phyloP scores from a whole-genome alignment of 2,113 vertebrate species.

The Bettongia penicillata region DNA sequence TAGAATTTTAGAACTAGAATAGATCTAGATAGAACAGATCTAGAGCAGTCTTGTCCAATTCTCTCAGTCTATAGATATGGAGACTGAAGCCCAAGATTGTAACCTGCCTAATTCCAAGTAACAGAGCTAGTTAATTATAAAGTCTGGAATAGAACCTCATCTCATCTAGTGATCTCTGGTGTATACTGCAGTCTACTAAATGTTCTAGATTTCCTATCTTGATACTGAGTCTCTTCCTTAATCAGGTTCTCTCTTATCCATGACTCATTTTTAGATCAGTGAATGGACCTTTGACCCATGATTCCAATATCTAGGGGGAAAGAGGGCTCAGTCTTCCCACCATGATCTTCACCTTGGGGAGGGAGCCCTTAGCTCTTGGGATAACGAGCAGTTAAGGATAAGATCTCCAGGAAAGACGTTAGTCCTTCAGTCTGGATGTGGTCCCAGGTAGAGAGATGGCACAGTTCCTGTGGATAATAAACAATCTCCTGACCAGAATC shows the following conservation, averaged over 20 bases:
- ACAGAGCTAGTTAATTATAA: not conserved
- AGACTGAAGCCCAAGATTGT: not conserved
- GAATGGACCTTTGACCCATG: not conserved
- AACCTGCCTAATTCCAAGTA: not conserved
- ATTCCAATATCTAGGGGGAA: not conserved
- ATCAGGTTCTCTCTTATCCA: not conserved
- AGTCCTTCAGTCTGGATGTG: not conserved
- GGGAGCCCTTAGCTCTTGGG: not conserved
- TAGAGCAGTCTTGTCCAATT: not conserved
- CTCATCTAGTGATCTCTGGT: not conserved
- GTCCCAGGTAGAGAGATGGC: not conserved
- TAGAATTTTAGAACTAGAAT: conserved; percentile 4
- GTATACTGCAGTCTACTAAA: not conserved
- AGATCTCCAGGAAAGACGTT: not conserved
- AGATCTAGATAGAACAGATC: not conserved
- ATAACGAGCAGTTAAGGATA: not conserved
- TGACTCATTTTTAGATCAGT: not conserved
- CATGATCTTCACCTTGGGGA: not conserved
- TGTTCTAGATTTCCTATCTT: not conserved
- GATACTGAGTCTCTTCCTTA: not conserved
- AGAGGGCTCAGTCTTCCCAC: no score
- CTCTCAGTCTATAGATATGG: not conserved
- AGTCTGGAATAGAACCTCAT: not conserved
- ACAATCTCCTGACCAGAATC: not conserved
- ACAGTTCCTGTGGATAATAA: not conserved